Base-by-base conservation (phyloP, 2,113 vertebrate genomes). In the Physeter macrocephalus region DNA sequence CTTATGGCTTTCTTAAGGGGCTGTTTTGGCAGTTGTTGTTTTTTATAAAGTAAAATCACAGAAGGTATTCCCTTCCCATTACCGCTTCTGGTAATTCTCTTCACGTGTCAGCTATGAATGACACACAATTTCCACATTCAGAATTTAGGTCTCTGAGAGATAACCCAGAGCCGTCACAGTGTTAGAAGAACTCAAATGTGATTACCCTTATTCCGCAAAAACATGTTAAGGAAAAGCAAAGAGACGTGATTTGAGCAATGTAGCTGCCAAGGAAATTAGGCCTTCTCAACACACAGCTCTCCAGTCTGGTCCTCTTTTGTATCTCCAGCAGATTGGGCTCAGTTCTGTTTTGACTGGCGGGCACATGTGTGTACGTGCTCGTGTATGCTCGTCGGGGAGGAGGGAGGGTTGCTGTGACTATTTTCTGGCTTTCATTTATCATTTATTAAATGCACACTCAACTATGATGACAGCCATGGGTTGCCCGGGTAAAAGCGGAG, bases 351-450 rank as follows among this genome's bases (percentile, higher is more conserved):
- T 36, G 13, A 74, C 29, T 39, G 25, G 13, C 12, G 15, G 13
- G 66, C 66, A 59, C 11, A 2, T 13, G 20, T 23, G 15, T 36
- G 15, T 2, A 25, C 6, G 4, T 18, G 34, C n/a, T 29, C 27
- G 0, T 12, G 31, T 41, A n/a, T 10, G 29, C 3, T 8, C 0
- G 0, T 3, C 3, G 1, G 15, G 4, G 27, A 46, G 10, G 14
- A 3, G 15, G 18, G 7, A 29, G 67, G 43, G 6, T 9, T 18
- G 8, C 25, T 57, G 5, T 41, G 15, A 78, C 43, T 61, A 46
- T 61, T 62, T 81, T 31, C 81, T 69, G 57, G 59, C 29, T 61
- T 90, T 67, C 41, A 39, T 20, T 88, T 72, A 81, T 41, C 29
- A 46, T 59, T 94, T 91, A 69, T 52, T 96, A 72, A 71, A 83